phyloP scores from a whole-genome alignment of 2,113 vertebrate genomes.

The Platysteira castanea region DNA sequence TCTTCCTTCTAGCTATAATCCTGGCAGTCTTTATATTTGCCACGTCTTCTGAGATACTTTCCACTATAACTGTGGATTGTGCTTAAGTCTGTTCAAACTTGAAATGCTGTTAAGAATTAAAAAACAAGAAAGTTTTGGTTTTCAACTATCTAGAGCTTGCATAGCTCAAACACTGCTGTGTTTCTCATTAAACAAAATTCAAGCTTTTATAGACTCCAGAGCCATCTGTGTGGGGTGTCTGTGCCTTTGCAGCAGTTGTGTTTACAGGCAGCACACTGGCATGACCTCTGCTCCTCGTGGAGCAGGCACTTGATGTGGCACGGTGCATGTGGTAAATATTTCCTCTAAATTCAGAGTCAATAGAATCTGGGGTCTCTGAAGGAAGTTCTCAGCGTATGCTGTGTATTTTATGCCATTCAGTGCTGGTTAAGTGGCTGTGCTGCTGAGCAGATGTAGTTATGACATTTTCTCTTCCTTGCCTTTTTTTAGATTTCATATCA shows the following conservation, averaged over 20 bases:
- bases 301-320: background rate
- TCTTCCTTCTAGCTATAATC: background rate
- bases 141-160: background rate
- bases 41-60: background rate
- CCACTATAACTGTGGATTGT: background rate
- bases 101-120: background rate
- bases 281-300: background rate
- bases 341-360: background rate
- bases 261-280: background rate
- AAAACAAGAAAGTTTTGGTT: background rate
- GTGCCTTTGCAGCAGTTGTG: background rate
- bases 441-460: background rate
- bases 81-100: background rate
- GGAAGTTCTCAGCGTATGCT: background rate
- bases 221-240: background rate
- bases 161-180: background rate
- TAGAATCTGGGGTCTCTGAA: background rate
- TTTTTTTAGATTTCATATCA: background rate
- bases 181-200: background rate
- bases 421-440: background rate
- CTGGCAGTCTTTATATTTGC: background rate
- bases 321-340: background rate
- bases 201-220: background rate
- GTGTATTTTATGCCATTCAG: background rate
- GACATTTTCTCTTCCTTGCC: background rate